Evolutionary conservation across 2,888 invertebrate genomes (phyloP).

Genomic region (Norana najaformis): DNA sequence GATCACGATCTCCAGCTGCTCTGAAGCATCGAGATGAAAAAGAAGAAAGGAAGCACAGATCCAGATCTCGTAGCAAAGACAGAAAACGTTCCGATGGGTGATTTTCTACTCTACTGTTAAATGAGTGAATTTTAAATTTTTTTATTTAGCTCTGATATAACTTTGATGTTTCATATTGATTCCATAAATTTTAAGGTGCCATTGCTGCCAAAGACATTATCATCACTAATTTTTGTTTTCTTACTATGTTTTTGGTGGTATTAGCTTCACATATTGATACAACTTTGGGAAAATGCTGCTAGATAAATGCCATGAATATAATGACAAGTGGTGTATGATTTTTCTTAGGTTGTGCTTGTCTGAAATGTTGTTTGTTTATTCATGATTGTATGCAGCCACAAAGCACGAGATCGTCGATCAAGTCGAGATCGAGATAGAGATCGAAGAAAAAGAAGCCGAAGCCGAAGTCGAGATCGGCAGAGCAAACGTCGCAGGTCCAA

Average conservation of each 20-base stretch:
- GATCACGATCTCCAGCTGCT: constrained; percentile 18
- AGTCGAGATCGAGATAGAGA: constrained; percentile 33
- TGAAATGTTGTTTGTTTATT: background rate
- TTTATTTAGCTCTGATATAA: too few relatives aligned
- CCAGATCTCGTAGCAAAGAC: constrained; percentile 35
- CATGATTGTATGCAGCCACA: constrained; percentile 14
- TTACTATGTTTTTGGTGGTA: too few relatives aligned
- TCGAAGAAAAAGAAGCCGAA: constrained; percentile 31
- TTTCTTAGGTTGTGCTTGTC: background rate
- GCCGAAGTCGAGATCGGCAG: constrained; percentile 44
- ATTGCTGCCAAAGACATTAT: too few relatives aligned
- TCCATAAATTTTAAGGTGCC: background rate
- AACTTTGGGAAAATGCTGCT: too few relatives aligned
- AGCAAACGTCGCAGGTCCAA: constrained; percentile 47
- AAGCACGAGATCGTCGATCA: constrained; percentile 10
- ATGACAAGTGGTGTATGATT: background rate
- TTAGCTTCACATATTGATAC: too few relatives aligned
- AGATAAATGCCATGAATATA: background rate
- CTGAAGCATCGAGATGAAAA: constrained; percentile 10
- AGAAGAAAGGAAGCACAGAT: constrained; percentile 30
- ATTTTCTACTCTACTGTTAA: background rate
- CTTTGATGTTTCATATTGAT: background rate
- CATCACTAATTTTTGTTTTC: too few relatives aligned
- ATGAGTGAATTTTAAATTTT: too few relatives aligned
- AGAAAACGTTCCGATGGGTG: constrained; percentile 21